phyloP scores from a whole-genome alignment of 2,113 vertebrate species.

The Monopterus albus region DNA sequence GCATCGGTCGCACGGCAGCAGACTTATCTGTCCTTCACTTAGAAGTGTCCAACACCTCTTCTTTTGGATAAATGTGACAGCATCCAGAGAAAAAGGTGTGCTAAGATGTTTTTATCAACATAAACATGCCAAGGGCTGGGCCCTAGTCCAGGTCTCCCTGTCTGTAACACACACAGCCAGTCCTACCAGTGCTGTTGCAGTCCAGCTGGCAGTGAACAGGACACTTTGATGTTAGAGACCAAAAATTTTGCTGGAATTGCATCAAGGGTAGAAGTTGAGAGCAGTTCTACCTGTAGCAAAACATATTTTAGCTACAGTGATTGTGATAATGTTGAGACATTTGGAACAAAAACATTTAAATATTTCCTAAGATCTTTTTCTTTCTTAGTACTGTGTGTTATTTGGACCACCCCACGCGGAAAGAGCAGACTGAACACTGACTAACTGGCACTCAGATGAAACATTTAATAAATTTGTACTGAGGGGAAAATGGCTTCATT shows the following conservation, averaged over 20 bases:
- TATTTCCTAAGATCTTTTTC: constrained; percentile 9
- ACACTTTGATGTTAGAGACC: constrained; percentile 69
- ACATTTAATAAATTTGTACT: too few relatives aligned
- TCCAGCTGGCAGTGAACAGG: constrained; percentile 67
- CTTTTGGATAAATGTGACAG: constrained; percentile 22
- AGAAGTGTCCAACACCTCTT: constrained; percentile 13
- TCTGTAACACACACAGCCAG: constrained; percentile 25
- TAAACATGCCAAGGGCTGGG: constrained; percentile 48
- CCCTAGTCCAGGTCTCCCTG: constrained; percentile 43
- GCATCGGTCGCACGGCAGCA: neutral
- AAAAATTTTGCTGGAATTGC: constrained; percentile 58
- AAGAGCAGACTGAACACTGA: too few relatives aligned
- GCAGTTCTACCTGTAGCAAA: constrained; percentile 46
- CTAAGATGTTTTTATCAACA: constrained; percentile 60
- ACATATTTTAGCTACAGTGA: constrained; percentile 52
- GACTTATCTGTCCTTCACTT: constrained; percentile 10
- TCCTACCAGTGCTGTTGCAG: constrained; percentile 35
- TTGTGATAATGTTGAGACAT: constrained; percentile 47
- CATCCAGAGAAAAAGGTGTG: constrained; percentile 40
- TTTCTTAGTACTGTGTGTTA: neutral
- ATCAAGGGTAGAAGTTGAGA: constrained; percentile 56
- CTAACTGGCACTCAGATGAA: too few relatives aligned
- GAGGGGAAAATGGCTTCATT: too few relatives aligned
- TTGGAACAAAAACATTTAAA: constrained; percentile 46
- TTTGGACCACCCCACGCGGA: constrained; percentile 3